Evolutionary conservation across 2,888 invertebrate genomes (phyloP).

Genomic region (Dermolepida albohirtum): DNA sequence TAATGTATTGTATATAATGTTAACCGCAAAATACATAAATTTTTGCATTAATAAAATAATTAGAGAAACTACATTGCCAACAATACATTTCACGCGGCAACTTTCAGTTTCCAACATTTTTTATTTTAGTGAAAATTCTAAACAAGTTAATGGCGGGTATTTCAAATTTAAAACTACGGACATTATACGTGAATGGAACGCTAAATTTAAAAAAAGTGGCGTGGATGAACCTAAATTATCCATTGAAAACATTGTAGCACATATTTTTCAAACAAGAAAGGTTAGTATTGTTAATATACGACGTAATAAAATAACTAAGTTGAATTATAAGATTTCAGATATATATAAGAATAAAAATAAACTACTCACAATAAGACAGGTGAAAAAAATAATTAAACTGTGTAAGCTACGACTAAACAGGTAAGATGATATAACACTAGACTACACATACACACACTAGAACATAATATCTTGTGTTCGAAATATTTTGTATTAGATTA

Average conservation of each 20-base stretch:
- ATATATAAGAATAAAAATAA: constrained; percentile 50
- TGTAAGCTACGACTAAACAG: constrained; percentile 62
- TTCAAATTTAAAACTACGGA: constrained; percentile 29
- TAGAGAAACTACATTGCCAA: too few relatives aligned
- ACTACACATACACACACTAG: too few relatives aligned
- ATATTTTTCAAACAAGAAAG: constrained; percentile 67
- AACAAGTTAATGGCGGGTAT: constrained; percentile 12
- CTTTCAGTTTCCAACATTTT: not conserved
- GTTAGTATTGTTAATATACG: constrained; percentile 59
- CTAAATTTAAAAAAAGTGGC: constrained; percentile 64
- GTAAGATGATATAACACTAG: too few relatives aligned
- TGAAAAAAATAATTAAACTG: constrained; percentile 61
- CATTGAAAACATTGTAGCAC: constrained; percentile 70
- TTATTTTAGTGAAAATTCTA: not conserved
- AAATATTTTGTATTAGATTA: not conserved
- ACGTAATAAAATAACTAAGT: constrained; percentile 66
- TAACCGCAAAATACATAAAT: too few relatives aligned
- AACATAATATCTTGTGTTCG: too few relatives aligned
- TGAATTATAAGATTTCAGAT: constrained; percentile 56
- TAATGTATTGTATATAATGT: too few relatives aligned
- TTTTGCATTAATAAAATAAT: too few relatives aligned
- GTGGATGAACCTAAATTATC: constrained; percentile 70
- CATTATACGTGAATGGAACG: constrained; percentile 62
- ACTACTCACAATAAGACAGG: constrained; percentile 55
- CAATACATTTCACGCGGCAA: not conserved